A percentile compares a stretch with the other conserved stretches of the same genome.
Evolutionary conservation across 2,888 invertebrate genomes (phyloP).

Genomic region (Prosapia bicincta): DNA sequence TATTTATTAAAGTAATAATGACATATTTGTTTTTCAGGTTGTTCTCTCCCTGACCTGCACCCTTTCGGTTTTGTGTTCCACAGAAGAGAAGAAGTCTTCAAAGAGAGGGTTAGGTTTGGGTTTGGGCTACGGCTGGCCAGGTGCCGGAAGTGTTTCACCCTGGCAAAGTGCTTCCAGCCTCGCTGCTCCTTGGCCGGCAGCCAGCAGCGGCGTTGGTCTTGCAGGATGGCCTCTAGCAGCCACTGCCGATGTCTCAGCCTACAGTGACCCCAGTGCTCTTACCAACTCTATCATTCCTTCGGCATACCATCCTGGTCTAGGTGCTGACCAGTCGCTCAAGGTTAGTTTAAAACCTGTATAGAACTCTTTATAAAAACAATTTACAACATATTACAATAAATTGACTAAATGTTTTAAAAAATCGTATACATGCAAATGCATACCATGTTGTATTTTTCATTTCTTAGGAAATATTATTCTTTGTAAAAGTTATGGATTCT

Average conservation of each 20-base stretch:
- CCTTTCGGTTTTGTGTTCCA: neutral
- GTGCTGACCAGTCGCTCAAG: neutral
- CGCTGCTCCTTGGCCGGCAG: constrained; percentile 8
- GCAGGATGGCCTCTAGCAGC: constrained; percentile 22
- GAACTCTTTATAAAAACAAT: too few species aligned
- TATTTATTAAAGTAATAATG: too few species aligned
- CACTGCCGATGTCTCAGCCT: neutral
- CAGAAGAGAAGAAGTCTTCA: constrained; percentile 12
- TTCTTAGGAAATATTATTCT: too few species aligned
- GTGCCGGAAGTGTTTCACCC: neutral
- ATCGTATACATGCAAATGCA: too few species aligned
- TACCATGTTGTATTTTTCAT: too few species aligned
- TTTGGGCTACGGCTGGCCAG: constrained; percentile 10
- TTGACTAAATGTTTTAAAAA: too few species aligned
- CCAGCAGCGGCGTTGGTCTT: constrained; percentile 19
- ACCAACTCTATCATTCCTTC: constrained; percentile 9
- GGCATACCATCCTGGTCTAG: neutral
- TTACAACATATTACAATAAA: too few species aligned
- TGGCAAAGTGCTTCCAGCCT: neutral
- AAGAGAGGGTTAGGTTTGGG: constrained; percentile 20
- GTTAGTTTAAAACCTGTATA: constrained; percentile 4
- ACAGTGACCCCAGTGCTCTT: constrained; percentile 6
- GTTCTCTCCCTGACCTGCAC: neutral
- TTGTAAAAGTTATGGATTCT: too few species aligned
- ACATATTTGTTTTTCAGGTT: neutral